Conservation (phyloP, 2,888 invertebrate genomes). For the Drosophila austrosaltans region DNA sequence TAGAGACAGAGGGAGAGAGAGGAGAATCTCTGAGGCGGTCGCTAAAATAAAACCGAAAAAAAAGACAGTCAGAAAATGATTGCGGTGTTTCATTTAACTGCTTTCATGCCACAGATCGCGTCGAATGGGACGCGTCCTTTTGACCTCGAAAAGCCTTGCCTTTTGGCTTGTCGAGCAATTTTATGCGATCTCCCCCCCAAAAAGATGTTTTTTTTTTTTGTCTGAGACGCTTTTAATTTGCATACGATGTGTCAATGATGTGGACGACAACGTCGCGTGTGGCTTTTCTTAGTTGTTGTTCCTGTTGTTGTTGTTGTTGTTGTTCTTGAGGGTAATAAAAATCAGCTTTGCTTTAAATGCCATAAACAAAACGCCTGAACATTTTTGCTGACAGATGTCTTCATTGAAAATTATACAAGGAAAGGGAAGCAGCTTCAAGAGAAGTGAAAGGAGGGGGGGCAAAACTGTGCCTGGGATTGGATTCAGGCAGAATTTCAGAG, state of each 20-base stretch:
- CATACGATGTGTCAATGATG: constrained; percentile 80
- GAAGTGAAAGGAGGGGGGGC: constrained; percentile 2
- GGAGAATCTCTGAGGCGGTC: constrained; percentile 56
- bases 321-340: constrained; percentile 66
- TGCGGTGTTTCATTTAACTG: constrained; percentile 78
- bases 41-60: constrained; percentile 22
- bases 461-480: constrained; percentile 23
- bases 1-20: neutral
- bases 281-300: constrained; percentile 50
- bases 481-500: neutral
- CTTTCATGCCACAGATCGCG: constrained; percentile 79
- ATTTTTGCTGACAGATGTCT: constrained; percentile 81
- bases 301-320: constrained; percentile 42
- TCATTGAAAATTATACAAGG: constrained; percentile 79
- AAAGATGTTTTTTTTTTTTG: neutral
- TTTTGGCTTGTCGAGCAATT: constrained; percentile 16
- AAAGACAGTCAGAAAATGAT: constrained; percentile 25
- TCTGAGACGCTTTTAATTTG: constrained; percentile 75
- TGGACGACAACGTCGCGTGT: constrained; percentile 61
- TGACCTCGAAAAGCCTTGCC: constrained; percentile 69
- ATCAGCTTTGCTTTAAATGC: constrained; percentile 75
- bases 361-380: constrained; percentile 79
- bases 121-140: constrained; percentile 81
- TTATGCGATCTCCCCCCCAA: neutral
- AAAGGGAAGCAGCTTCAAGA: constrained; percentile 6